Percentiles rank a stretch among this genome's conserved stretches.
Evolutionary conservation across 1,140 invertebrate species (phyloP).

Genomic region (Zeugodacus cucurbitae): DNA sequence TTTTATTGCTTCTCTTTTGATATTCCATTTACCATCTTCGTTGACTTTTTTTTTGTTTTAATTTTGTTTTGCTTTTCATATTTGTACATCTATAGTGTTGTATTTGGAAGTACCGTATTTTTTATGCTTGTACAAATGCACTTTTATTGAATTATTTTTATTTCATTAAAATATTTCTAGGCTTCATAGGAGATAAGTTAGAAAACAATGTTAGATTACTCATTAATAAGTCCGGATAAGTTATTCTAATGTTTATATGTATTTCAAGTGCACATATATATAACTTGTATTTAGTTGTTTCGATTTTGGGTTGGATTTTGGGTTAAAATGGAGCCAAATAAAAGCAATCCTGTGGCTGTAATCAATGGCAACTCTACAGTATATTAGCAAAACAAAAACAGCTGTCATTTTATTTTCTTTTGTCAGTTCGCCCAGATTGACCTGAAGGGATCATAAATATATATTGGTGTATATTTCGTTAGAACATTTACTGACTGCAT

Average conservation of each 20-base stretch:
- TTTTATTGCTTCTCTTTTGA: not conserved
- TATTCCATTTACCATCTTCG: not conserved
- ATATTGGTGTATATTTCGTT: not conserved
- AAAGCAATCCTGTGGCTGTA: not conserved
- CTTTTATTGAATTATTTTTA: no score
- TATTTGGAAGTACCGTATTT: not conserved
- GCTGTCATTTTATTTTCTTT: slow-evolving; percentile 40
- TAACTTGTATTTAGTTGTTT: no score
- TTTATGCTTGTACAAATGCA: not conserved
- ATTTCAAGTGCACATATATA: no score
- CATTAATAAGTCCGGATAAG: no score
- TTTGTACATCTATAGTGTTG: not conserved
- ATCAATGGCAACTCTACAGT: not conserved
- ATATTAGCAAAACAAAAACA: slow-evolving; percentile 23
- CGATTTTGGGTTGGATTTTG: not conserved
- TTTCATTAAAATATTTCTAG: no score
- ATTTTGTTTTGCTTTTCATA: slow-evolving; percentile 16
- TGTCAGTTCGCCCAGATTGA: not conserved
- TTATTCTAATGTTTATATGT: no score
- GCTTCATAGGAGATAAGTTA: no score
- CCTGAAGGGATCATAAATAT: not conserved
- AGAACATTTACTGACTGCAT: not conserved
- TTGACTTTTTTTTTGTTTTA: not conserved
- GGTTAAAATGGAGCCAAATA: not conserved
- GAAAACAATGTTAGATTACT: no score